These are phyloP conservation scores for Shinisaurus crocodilurus DNA, from an alignment of 2,113 vertebrate genomes.

Conservation along the genomic window DNA sequence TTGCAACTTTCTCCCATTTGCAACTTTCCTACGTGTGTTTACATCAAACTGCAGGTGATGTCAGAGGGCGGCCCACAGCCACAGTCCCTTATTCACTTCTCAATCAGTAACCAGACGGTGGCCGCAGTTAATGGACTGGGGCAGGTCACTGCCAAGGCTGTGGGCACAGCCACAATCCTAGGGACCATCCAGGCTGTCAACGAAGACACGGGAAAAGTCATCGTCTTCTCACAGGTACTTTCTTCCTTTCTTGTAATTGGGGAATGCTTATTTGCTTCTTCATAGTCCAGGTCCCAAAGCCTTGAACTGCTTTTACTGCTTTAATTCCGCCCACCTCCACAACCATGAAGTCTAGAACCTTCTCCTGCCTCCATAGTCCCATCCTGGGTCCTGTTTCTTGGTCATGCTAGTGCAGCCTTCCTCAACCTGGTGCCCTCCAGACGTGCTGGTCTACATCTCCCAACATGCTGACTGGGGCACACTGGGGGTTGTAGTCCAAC, in stretches of 20 bases:
- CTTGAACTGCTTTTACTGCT: neutral
- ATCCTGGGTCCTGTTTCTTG: neutral
- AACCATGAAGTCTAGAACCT: neutral
- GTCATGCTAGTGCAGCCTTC: neutral
- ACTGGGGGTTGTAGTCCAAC: too few relatives aligned
- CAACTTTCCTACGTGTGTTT: neutral
- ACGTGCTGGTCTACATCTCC: too few relatives aligned
- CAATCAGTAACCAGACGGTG: conserved; percentile 70
- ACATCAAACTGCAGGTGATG: conserved; percentile 65
- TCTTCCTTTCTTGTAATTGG: neutral
- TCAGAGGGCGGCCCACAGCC: conserved; percentile 79
- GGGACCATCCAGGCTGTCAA: conserved; percentile 71
- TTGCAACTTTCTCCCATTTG: neutral
- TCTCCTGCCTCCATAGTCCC: neutral
- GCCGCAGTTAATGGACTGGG: conserved; percentile 69
- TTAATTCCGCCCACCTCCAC: neutral
- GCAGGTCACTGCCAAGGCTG: conserved; percentile 67
- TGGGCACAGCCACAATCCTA: conserved; percentile 66
- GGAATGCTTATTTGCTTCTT: neutral
- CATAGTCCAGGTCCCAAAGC: neutral
- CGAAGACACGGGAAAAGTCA: conserved; percentile 73
- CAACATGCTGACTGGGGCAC: too few relatives aligned
- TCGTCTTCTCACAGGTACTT: conserved; percentile 75
- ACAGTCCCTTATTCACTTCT: conserved; percentile 74
- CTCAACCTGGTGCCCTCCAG: neutral